Conservation (phyloP, 2,888 invertebrate species). For the Archaeoteleia sp. region DNA sequence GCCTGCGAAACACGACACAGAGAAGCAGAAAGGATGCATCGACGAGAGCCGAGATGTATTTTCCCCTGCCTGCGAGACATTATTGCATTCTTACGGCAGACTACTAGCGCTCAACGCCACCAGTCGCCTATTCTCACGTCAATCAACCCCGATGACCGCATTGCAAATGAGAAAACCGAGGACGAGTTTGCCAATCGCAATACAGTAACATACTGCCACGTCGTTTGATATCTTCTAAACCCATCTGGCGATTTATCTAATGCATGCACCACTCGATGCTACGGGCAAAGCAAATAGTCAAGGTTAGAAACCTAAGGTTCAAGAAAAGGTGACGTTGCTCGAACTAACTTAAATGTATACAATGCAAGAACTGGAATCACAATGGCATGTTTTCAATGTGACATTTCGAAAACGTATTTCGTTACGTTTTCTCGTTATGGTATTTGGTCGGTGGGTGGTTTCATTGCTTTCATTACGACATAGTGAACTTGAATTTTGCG, state of each 20-base stretch:
- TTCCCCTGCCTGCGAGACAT: slow-evolving; percentile 6
- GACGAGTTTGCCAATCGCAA: slow-evolving; percentile 51
- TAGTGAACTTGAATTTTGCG: too few species aligned
- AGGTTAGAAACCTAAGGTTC: slow-evolving; percentile 3
- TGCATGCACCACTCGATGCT: slow-evolving; percentile 10
- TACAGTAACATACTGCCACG: slow-evolving; percentile 14
- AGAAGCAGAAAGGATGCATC: neutral
- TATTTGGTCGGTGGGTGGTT: too few species aligned
- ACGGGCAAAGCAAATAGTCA: neutral
- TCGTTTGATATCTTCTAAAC: slow-evolving; percentile 35
- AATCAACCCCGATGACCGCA: slow-evolving; percentile 51
- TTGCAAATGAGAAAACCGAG: slow-evolving; percentile 52
- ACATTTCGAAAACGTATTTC: too few species aligned
- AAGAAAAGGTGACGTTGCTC: too few species aligned
- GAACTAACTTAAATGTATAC: too few species aligned
- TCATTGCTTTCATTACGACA: too few species aligned
- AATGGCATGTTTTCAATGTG: too few species aligned
- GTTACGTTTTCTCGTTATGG: too few species aligned
- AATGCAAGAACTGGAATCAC: too few species aligned
- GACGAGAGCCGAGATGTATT: slow-evolving; percentile 11
- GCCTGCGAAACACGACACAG: neutral
- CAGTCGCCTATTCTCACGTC: slow-evolving; percentile 46
- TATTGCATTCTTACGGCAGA: slow-evolving; percentile 29
- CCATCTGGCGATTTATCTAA: slow-evolving; percentile 50
- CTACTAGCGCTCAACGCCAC: slow-evolving; percentile 29